Evolutionary conservation across 1,140 invertebrate genomes (phyloP).

Genomic region (Aphidius ervi): DNA sequence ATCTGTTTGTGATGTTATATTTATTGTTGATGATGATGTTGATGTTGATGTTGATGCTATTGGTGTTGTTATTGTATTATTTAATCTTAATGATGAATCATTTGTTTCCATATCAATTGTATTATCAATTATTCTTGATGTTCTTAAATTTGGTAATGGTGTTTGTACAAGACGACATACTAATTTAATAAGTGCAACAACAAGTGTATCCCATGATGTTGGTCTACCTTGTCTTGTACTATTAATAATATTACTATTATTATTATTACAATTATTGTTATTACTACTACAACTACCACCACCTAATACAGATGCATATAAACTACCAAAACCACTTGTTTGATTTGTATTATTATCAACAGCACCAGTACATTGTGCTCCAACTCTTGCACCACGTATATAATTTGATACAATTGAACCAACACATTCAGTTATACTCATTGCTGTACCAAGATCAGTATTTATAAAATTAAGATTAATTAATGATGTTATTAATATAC

Average conservation of each 20-base stretch:
- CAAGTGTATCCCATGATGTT: slow-evolving; percentile 63
- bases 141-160: slow-evolving; percentile 52
- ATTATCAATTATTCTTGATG: slow-evolving; percentile 24
- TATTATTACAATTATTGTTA: too few relatives aligned
- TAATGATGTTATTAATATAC: slow-evolving; percentile 66
- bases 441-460: slow-evolving; percentile 66
- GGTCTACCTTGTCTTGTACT: slow-evolving; percentile 54
- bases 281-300: slow-evolving; percentile 39
- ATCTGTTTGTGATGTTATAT: slow-evolving; percentile 64
- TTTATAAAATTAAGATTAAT: slow-evolving; percentile 64
- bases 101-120: slow-evolving; percentile 37
- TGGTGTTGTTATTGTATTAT: neutral
- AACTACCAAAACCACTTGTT: slow-evolving; percentile 57
- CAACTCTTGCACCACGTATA: slow-evolving; percentile 42
- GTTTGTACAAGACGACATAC: slow-evolving; percentile 67
- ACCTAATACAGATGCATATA: slow-evolving; percentile 66
- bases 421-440: slow-evolving; percentile 72
- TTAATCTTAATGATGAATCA: slow-evolving; percentile 26
- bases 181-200: slow-evolving; percentile 67
- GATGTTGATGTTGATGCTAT: too few relatives aligned
- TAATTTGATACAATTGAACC: slow-evolving; percentile 53
- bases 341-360: slow-evolving; percentile 38
- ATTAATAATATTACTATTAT: too few relatives aligned
- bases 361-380: slow-evolving; percentile 43
- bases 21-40: slow-evolving; percentile 30